Percentiles rank a stretch among this genome's conserved stretches.
Conservation (phyloP, 2,113 vertebrate species). For the Alosa alosa region DNA sequence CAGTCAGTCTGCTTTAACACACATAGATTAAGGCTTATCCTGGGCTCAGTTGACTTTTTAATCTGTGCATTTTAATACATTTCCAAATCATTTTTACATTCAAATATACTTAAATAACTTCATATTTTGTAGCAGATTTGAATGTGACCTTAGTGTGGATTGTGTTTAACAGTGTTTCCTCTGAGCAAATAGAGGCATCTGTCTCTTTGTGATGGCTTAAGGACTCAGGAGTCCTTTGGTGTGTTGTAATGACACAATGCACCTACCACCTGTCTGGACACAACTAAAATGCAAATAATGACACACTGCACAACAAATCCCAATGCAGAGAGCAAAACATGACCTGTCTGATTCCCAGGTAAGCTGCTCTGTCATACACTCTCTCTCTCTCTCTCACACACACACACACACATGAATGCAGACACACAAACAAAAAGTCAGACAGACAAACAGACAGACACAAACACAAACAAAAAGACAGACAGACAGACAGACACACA, state of each 20-base stretch:
- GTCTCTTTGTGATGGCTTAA: not conserved
- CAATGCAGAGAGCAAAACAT: not conserved
- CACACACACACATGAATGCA: conserved; percentile 30
- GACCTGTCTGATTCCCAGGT: not conserved
- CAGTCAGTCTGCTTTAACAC: not conserved
- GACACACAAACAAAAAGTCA: conserved; percentile 7
- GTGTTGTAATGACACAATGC: not conserved
- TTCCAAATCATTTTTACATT: not conserved
- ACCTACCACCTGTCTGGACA: not conserved
- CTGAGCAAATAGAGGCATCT: not conserved
- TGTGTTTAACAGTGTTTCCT: not conserved
- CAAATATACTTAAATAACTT: too few species aligned
- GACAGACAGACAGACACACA: not conserved
- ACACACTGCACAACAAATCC: not conserved
- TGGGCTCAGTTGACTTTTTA: not conserved
- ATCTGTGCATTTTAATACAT: not conserved
- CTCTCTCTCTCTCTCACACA: not conserved
- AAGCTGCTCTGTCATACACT: not conserved
- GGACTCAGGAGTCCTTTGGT: not conserved
- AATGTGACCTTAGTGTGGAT: too few species aligned
- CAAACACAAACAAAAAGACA: not conserved
- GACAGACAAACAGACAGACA: conserved; percentile 18
- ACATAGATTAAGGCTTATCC: not conserved
- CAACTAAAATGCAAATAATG: not conserved
- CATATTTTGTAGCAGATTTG: too few species aligned